Evolutionary conservation across 1,140 invertebrate genomes (phyloP).

Genomic region (Scaptomyza hsui): DNA sequence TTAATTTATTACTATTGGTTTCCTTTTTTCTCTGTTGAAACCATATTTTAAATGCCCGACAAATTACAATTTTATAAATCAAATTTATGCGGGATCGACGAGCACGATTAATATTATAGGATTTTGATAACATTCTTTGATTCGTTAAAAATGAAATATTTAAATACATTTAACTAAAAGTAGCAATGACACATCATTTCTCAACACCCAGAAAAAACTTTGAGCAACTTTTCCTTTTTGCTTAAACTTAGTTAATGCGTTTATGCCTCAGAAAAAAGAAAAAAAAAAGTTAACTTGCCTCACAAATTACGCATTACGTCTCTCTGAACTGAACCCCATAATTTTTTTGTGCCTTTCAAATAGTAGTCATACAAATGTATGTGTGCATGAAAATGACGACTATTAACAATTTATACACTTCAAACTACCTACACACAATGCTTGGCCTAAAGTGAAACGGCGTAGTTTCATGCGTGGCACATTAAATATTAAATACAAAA

Average conservation of each 20-base stretch:
- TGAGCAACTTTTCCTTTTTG: background rate
- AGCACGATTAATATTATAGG: background rate
- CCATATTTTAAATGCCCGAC: slow-evolving; percentile 32
- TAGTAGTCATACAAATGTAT: background rate
- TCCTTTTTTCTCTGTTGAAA: slow-evolving; percentile 16
- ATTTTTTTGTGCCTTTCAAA: background rate
- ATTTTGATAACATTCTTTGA: slow-evolving; percentile 1
- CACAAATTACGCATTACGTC: no score
- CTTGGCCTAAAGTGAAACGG: slow-evolving; percentile 9
- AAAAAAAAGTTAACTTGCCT: no score
- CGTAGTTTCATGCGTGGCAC: slow-evolving; percentile 19
- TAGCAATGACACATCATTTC: no score
- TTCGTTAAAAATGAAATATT: no score
- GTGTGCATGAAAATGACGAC: background rate
- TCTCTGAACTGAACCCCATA: background rate
- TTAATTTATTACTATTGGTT: slow-evolving; percentile 41
- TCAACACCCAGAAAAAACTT: background rate
- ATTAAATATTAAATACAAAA: slow-evolving; percentile 17
- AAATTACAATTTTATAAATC: slow-evolving; percentile 6
- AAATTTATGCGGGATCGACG: slow-evolving; percentile 7
- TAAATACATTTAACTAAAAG: no score
- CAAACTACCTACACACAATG: background rate
- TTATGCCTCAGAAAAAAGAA: no score
- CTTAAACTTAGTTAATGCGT: background rate
- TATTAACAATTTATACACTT: background rate